Evolutionary conservation across 2,888 invertebrate genomes (phyloP).

Genomic region (Macropis europaea): DNA sequence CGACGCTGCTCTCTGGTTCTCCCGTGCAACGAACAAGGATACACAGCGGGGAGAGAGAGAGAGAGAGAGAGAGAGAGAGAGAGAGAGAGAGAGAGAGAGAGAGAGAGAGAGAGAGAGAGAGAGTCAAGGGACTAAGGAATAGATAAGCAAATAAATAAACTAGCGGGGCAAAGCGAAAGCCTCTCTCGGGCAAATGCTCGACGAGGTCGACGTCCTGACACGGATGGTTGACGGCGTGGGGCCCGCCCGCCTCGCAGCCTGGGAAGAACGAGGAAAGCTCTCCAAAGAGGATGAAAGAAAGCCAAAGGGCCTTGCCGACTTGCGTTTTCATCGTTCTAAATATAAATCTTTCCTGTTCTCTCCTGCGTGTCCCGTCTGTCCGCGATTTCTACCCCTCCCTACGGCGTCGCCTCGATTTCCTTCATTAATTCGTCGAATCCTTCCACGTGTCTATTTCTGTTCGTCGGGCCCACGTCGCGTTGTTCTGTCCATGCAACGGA

Average conservation of each 20-base stretch:
- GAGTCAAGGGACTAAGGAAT: slow-evolving; percentile 55
- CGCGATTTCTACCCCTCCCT: not conserved
- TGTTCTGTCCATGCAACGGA: no score
- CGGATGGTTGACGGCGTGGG: slow-evolving; percentile 77
- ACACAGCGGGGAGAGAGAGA: not conserved
- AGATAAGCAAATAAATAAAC: slow-evolving; percentile 66
- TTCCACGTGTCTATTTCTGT: no score
- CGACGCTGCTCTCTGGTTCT: slow-evolving; percentile 34
- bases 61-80: not conserved
- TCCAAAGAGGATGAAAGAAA: slow-evolving; percentile 56
- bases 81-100: not conserved
- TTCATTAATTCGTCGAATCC: slow-evolving; percentile 20
- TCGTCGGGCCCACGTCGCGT: no score
- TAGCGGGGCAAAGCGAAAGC: slow-evolving; percentile 52
- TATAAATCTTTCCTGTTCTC: slow-evolving; percentile 32
- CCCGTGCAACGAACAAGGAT: no score
- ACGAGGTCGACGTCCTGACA: slow-evolving; percentile 77
- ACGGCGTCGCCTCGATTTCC: not conserved
- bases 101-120: not conserved
- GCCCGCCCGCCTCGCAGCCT: slow-evolving; percentile 68
- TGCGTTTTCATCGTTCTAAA: slow-evolving; percentile 58
- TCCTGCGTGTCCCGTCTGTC: not conserved
- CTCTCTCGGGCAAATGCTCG: slow-evolving; percentile 68
- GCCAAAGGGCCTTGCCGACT: slow-evolving; percentile 60
- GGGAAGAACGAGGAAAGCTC: slow-evolving; percentile 57